These are phyloP conservation scores for Cephalotes varians DNA, from an alignment of 2,888 invertebrate genomes.

Conservation along the genomic window DNA sequence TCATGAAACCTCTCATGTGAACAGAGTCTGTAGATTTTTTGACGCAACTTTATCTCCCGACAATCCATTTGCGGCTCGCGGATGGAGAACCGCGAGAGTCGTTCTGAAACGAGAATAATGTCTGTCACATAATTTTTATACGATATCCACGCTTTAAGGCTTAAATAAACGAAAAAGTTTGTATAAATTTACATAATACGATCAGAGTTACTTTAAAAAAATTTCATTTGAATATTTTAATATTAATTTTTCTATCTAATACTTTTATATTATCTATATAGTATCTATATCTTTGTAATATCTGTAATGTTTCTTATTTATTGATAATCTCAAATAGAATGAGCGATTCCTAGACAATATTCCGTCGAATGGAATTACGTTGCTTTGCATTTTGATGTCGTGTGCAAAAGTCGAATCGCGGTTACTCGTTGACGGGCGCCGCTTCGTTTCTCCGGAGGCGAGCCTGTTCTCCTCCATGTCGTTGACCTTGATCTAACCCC, in stretches of 20 bases:
- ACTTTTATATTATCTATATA: too few relatives aligned
- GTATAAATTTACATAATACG: conserved; percentile 5
- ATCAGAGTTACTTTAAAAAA: background rate
- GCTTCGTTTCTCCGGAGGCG: conserved; percentile 60
- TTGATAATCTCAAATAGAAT: background rate
- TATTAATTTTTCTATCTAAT: background rate
- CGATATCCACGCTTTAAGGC: background rate
- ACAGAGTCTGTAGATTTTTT: conserved; percentile 24
- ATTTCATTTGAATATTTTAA: background rate
- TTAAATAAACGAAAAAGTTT: background rate
- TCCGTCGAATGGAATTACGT: background rate
- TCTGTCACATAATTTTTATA: background rate
- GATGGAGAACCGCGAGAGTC: conserved; percentile 16
- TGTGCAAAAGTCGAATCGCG: background rate
- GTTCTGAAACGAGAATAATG: conserved; percentile 31
- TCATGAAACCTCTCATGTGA: conserved; percentile 9
- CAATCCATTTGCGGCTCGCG: conserved; percentile 11
- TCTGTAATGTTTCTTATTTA: background rate
- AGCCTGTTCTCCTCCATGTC: conserved; percentile 56
- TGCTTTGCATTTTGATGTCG: background rate
- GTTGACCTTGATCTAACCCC: conserved; percentile 80
- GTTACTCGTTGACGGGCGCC: conserved; percentile 18
- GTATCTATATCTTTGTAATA: background rate
- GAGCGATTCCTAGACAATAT: background rate
- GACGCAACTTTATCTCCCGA: conserved; percentile 14